Evolutionary conservation across 2,797 vertebrate genomes (phyloP), one percentile per base, ranked within the genome.

Genomic region (Sebastes nivosus): DNA sequence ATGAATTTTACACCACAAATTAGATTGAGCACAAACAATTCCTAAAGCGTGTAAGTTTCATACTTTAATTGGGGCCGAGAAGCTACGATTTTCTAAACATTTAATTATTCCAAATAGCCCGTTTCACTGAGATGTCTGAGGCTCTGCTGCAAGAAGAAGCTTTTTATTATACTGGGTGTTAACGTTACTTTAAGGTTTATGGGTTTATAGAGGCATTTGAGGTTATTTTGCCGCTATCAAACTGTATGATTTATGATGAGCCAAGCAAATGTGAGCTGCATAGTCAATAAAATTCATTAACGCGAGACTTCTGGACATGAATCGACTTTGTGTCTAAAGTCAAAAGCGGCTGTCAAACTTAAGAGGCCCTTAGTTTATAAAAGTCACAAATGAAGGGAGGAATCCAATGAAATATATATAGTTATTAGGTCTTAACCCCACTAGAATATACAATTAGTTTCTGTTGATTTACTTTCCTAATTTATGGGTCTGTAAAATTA

Each of bases 251-350:
- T 73, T 68, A 87, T 75, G 61, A 72, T 50, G 68, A 80, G 46
- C 12, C 5, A 11, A 71, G 67, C 27, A 68, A 79, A 86, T 72
- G 22, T 68, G 67, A 67, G 46, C 42, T 58, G 27, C 71, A 60
- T 38, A 61, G 67, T 80, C 61, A 81, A 89, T 85, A 68, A 77
- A 84, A 81, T 67, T 77, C 52, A 82, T 87, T 91, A 86, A 82
- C 55, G 75, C 64, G 8, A 61, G 70, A 82, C 75, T 83, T 81
- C 18, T 80, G 67, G 84, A 77, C 73, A 73, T 68, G 22, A 81
- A 92, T 92, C 82, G 84, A 91, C 63, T 88, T 87, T 89, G 38
- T 68, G 68, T 88, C 84, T 27, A 32, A 72, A 83, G 77, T 89
- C 63, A 87, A 86, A 87, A 74, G 22, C 5, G 3, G 3, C 69